Percentiles rank a stretch among this genome's conserved stretches.
Conservation (phyloP, 2,797 vertebrate genomes). For the Pyrocephalus nanus region DNA sequence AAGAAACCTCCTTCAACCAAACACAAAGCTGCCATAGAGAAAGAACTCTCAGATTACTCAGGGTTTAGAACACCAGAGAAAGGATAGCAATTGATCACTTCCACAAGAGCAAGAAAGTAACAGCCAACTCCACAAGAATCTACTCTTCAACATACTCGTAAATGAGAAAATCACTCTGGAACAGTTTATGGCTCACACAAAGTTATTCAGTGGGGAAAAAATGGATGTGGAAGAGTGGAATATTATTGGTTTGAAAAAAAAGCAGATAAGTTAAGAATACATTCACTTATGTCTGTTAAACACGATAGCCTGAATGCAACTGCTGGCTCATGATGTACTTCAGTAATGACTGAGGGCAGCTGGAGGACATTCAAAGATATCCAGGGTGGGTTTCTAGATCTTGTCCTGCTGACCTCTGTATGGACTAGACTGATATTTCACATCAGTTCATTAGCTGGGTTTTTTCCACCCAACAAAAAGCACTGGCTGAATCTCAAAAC, state of each 20-base stretch:
- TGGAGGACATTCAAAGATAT: not conserved
- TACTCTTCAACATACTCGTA: not conserved
- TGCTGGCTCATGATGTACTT: not conserved
- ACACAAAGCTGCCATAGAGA: not conserved
- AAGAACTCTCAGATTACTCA: not conserved
- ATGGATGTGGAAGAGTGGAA: not conserved
- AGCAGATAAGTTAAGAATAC: not conserved
- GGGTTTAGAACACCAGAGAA: not conserved
- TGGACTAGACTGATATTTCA: not conserved
- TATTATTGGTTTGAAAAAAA: not conserved
- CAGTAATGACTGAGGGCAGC: not conserved
- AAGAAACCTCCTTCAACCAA: not conserved
- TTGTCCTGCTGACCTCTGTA: not conserved
- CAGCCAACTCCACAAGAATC: not conserved
- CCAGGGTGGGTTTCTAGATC: accelerated
- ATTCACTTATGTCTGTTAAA: not conserved
- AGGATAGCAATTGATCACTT: not conserved
- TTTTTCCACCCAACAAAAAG: not conserved
- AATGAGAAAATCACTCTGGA: not conserved
- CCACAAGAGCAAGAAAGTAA: not conserved
- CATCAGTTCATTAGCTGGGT: accelerated
- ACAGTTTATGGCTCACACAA: not conserved
- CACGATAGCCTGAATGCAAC: not conserved
- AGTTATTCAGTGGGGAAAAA: not conserved
- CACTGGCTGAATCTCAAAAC: not conserved